A percentile compares a stretch with the other conserved stretches of the same genome.
phyloP scores from a whole-genome alignment of 2,888 invertebrate species.

The Microdon myrmicae region DNA sequence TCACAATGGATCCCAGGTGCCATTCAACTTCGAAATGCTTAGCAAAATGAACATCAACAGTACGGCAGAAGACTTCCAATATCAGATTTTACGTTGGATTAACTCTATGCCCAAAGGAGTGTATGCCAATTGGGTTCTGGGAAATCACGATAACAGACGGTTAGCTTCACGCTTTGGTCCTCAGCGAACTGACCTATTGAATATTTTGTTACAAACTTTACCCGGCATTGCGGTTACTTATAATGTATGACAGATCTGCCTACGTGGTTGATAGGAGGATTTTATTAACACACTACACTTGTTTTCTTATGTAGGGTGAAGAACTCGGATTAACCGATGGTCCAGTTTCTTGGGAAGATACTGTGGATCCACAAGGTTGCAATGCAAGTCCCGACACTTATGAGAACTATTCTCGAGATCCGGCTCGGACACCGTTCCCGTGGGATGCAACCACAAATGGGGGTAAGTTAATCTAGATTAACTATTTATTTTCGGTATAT shows the following conservation, averaged over 20 bases:
- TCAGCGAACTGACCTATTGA: slow-evolving; percentile 79
- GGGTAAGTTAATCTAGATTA: slow-evolving; percentile 39
- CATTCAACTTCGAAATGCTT: slow-evolving; percentile 75
- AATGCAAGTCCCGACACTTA: slow-evolving; percentile 70
- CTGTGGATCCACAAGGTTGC: slow-evolving; percentile 69
- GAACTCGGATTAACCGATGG: slow-evolving; percentile 65
- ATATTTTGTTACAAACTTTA: slow-evolving; percentile 82
- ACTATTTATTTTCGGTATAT: too few species aligned
- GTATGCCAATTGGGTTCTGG: slow-evolving; percentile 67
- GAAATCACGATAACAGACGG: slow-evolving; percentile 81
- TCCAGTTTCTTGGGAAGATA: slow-evolving; percentile 70
- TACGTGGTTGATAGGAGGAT: slow-evolving; percentile 58
- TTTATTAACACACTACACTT: slow-evolving; percentile 69
- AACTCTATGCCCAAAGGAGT: slow-evolving; percentile 67
- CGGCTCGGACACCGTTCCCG: slow-evolving; percentile 72
- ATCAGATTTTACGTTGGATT: slow-evolving; percentile 70
- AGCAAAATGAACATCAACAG: slow-evolving; percentile 65
- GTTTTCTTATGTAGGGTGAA: slow-evolving; percentile 65
- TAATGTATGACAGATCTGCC: slow-evolving; percentile 66
- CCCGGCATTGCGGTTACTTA: slow-evolving; percentile 89
- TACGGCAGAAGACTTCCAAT: slow-evolving; percentile 68
- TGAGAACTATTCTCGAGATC: slow-evolving; percentile 71
- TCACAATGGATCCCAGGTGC: slow-evolving; percentile 69
- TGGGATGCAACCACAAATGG: slow-evolving; percentile 69
- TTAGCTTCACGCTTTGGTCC: slow-evolving; percentile 76